Evolutionary conservation across 2,888 invertebrate genomes (phyloP).

Genomic region (Drosophila merina): DNA sequence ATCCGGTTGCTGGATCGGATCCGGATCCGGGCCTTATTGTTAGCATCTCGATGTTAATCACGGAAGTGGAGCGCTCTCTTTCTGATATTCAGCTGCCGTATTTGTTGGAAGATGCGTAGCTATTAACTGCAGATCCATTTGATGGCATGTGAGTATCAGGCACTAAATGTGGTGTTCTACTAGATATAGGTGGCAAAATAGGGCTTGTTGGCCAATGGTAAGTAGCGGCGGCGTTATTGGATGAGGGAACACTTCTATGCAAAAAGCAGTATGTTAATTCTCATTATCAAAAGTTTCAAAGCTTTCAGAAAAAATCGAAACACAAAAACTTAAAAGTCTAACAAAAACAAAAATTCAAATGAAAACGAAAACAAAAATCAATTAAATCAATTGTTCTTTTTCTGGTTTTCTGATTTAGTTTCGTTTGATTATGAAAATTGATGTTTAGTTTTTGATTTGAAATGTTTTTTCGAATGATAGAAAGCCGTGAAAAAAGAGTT

Average conservation of each 20-base stretch:
- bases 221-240: constrained; percentile 85
- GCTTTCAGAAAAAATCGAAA: constrained; percentile 29
- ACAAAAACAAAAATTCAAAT: neutral
- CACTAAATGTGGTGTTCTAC: constrained; percentile 89
- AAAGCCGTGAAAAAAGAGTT: constrained; percentile 22
- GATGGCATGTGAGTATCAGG: constrained; percentile 87
- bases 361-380: neutral
- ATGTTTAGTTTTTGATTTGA: constrained; percentile 38
- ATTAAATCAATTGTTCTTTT: constrained; percentile 7
- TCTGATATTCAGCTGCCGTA: constrained; percentile 84
- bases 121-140: constrained; percentile 84
- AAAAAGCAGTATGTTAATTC: constrained; percentile 82
- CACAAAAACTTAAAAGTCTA: neutral
- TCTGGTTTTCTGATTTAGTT: constrained; percentile 14
- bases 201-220: constrained; percentile 93
- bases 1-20: neutral
- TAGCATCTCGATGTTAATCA: constrained; percentile 80
- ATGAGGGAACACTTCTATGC: constrained; percentile 85
- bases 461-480: constrained; percentile 24
- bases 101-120: constrained; percentile 84
- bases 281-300: constrained; percentile 60
- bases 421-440: constrained; percentile 10
- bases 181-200: constrained; percentile 89
- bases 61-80: constrained; percentile 81
- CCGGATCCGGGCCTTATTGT: constrained; percentile 54